A percentile compares a stretch with the other conserved stretches of the same genome.
These are phyloP conservation scores for Pteromalus puparum DNA, from an alignment of 1,140 invertebrate genomes.

Conservation along the genomic window DNA sequence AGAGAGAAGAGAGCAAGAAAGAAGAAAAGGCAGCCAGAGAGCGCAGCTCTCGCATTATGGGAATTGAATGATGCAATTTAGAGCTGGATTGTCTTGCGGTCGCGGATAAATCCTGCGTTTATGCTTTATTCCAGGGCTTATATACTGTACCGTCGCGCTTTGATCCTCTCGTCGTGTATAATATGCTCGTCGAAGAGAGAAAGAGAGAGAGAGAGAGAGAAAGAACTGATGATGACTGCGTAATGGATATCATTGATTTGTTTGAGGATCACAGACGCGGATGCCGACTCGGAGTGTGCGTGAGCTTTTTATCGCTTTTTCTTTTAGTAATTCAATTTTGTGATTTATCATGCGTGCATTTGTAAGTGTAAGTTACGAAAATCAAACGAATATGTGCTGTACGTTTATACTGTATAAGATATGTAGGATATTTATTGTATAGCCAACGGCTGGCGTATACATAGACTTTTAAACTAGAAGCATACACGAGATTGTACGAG, in stretches of 20 bases:
- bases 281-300: neutral
- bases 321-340: neutral
- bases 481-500: no score
- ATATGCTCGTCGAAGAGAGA: neutral
- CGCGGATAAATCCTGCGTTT: neutral
- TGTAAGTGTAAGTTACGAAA: no score
- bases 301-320: neutral
- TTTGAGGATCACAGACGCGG: neutral
- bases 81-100: conserved; percentile 12
- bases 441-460: no score
- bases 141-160: neutral
- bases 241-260: conserved; percentile 38
- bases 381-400: no score
- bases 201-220: neutral
- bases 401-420: neutral
- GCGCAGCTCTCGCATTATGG: conserved; percentile 1
- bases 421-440: neutral
- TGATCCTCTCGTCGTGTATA: neutral
- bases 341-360: neutral
- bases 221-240: neutral
- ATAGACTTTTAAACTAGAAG: no score
- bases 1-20: conserved; percentile 20
- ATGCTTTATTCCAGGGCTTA: neutral
- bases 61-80: conserved; percentile 48
- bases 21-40: neutral